phyloP scores from a whole-genome alignment of 2,113 vertebrate genomes.

The Australoheros scitulus region DNA sequence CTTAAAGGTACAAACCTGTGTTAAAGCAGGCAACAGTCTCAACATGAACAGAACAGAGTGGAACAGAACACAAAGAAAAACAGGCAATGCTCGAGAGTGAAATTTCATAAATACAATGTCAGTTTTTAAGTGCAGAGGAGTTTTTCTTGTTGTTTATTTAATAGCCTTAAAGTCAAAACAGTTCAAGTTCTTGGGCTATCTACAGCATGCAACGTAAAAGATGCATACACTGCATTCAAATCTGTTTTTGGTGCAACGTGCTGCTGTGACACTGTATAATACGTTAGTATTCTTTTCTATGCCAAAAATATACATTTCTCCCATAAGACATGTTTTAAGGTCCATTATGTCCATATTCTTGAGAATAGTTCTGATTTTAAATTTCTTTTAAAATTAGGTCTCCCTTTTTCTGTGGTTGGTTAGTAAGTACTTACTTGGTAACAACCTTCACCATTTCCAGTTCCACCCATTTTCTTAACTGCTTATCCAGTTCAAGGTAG shows the following conservation, averaged over 20 bases:
- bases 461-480: neutral
- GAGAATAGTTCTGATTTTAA: neutral
- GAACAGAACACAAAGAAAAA: neutral
- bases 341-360: neutral
- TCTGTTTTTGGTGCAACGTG: neutral
- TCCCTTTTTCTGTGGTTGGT: neutral
- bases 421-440: neutral
- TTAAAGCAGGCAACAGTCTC: neutral
- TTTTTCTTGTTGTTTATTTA: neutral
- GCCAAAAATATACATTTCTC: neutral
- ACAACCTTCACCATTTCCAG: neutral
- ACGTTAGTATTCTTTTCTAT: neutral
- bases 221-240: neutral
- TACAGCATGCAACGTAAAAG: neutral
- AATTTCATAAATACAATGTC: neutral
- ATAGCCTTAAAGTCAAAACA: neutral
- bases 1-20: neutral
- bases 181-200: neutral
- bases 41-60: neutral
- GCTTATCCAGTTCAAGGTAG: neutral
- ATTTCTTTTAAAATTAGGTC: neutral
- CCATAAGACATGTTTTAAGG: neutral
- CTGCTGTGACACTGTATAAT: neutral
- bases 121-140: neutral
- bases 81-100: neutral